phyloP scores from a whole-genome alignment of 1,140 invertebrate species.

The Drosophila insularis region DNA sequence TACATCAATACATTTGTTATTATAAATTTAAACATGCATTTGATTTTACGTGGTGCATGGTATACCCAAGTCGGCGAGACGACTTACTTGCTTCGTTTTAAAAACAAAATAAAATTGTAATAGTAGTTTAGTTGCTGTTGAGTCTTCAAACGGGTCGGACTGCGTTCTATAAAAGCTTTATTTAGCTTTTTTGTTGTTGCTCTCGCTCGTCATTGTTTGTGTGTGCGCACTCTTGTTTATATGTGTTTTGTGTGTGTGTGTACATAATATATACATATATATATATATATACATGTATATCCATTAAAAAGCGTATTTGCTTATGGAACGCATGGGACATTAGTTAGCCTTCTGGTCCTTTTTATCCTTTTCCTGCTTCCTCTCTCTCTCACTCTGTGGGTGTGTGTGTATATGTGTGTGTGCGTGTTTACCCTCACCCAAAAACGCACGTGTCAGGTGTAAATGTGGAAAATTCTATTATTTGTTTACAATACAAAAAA shows the following conservation, averaged over 20 bases:
- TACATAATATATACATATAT: conserved; percentile 21
- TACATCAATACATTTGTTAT: too few species aligned
- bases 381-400: too few species aligned
- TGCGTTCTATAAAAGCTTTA: conserved; percentile 32
- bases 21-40: too few species aligned
- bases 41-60: too few species aligned
- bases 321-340: neutral
- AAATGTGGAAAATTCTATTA: neutral
- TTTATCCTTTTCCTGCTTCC: conserved; percentile 16
- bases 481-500: conserved; percentile 6
- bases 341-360: neutral
- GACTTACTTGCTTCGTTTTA: too few species aligned
- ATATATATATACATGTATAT: conserved; percentile 6
- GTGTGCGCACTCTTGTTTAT: conserved; percentile 14
- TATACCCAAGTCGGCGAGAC: too few species aligned
- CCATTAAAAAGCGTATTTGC: conserved; percentile 1
- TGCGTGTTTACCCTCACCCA: neutral
- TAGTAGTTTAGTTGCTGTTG: conserved; percentile 53
- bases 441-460: neutral
- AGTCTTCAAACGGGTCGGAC: conserved; percentile 63
- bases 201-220: conserved; percentile 43
- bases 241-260: conserved; percentile 37
- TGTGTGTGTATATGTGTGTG: neutral
- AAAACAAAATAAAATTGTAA: conserved; percentile 28
- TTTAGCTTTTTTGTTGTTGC: conserved; percentile 45